Base-by-base conservation (phyloP, 2,113 vertebrate species). In the Atherinomorus stipes region DNA sequence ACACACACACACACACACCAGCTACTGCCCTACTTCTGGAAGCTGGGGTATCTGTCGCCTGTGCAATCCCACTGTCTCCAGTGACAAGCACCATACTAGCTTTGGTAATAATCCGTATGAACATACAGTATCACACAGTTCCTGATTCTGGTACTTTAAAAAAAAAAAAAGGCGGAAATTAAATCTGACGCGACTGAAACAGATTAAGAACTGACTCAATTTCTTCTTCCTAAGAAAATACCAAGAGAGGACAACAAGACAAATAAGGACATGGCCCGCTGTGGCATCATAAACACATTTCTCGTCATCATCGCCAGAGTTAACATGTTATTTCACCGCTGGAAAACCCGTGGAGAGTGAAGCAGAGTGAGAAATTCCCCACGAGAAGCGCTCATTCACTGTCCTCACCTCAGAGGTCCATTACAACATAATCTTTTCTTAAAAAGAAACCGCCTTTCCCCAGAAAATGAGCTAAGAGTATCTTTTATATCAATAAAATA, bases 11-110 rank as follows among this genome's bases (percentile, higher is more conserved):
- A 25, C 49, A 71, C 79, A 76, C 76, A 87, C 82, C 74, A 77
- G 80, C 59, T n/a, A 64, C 62, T 91, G 87, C 84, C 81, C 83
- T 85, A 84, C 77, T 88, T 90, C 63, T 80, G 70, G 13, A 71
- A 8, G 31, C 66, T 61, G 49, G 50, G 70, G 58, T 63, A 47
- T 88, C 57, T 74, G 61, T 38, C 37, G 28, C 62, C 1, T 47
- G 28, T 51, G 10, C 8, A 13, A 37, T 19, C 2, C 2, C 22
- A 38, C 4, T 12, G 15, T 28, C 34, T 57, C 50, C 16, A 57
- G 6, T n/a, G 22, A 25, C 9, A 25, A 18, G 2, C 2, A 22
- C 25, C 0, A 16, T 0, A 2, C 38, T 1, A 51, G 6, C 12
- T 26, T 59, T 47, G 5, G 12, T 1, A 18, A 37, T 28, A 59